phyloP scores from a whole-genome alignment of 2,797 vertebrate genomes.

The Poeciliopsis gracilis region DNA sequence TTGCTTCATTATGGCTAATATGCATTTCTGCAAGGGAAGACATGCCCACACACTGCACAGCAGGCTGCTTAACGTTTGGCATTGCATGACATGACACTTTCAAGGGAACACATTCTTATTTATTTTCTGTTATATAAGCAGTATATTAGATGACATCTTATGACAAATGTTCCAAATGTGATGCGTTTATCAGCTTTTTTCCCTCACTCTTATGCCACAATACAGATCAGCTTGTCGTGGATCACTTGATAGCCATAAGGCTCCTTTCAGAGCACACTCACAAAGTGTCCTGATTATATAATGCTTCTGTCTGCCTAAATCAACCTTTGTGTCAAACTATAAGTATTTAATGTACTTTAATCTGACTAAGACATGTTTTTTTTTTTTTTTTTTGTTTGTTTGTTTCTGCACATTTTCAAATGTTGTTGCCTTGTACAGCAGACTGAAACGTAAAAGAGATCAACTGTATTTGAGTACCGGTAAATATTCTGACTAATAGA shows the following conservation, averaged over 20 bases:
- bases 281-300: background rate
- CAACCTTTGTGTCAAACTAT: background rate
- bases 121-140: constrained; percentile 1
- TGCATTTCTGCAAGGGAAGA: background rate
- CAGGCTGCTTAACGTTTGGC: background rate
- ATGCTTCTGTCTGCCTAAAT: background rate
- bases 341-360: background rate
- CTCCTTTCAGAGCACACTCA: background rate
- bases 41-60: background rate
- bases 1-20: background rate
- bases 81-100: background rate
- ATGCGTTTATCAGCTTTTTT: background rate
- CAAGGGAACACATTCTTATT: background rate
- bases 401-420: background rate
- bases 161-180: constrained; percentile 1
- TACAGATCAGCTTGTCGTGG: background rate
- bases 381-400: background rate
- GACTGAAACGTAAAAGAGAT: background rate
- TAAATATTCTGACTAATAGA: background rate
- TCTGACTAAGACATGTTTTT: background rate
- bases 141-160: background rate
- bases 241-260: background rate
- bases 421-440: background rate
- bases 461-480: background rate
- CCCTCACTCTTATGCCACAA: background rate